phyloP scores from a whole-genome alignment of 2,888 invertebrate species.

The Pollenia labialis region DNA sequence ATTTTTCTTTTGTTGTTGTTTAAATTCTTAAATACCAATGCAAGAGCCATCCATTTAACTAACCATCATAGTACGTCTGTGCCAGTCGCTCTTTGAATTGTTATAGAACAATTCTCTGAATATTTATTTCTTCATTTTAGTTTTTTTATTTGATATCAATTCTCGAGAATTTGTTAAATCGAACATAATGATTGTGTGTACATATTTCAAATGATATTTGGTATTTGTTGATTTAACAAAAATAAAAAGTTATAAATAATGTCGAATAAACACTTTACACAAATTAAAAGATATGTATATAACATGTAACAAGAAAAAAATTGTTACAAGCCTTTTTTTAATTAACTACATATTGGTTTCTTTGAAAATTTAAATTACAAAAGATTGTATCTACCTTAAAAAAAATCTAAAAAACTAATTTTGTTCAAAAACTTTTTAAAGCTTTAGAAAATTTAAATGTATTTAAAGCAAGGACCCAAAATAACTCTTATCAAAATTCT shows the following conservation, averaged over 20 bases:
- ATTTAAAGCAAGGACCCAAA: no score
- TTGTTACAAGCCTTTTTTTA: slow-evolving; percentile 32
- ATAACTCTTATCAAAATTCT: no score
- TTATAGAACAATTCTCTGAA: slow-evolving; percentile 26
- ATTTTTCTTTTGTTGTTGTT: not conserved
- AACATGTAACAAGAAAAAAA: slow-evolving; percentile 10
- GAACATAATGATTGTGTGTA: slow-evolving; percentile 30
- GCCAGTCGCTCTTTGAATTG: slow-evolving; percentile 28
- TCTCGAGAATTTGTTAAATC: slow-evolving; percentile 53
- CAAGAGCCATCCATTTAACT: not conserved
- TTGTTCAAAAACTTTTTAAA: not conserved
- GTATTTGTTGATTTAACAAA: slow-evolving; percentile 18
- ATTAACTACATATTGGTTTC: slow-evolving; percentile 41
- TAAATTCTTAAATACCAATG: slow-evolving; percentile 19
- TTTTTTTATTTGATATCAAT: slow-evolving; percentile 1
- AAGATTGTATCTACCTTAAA: not conserved
- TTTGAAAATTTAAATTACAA: not conserved
- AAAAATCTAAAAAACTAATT: not conserved
- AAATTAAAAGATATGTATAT: slow-evolving; percentile 32
- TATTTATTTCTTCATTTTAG: not conserved
- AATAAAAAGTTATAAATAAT: slow-evolving; percentile 62
- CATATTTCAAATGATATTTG: not conserved
- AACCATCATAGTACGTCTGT: slow-evolving; percentile 25
- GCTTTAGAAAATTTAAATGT: not conserved
- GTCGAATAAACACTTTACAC: slow-evolving; percentile 58